phyloP scores from a whole-genome alignment of 2,888 invertebrate species.

The Drosophila anomelani region DNA sequence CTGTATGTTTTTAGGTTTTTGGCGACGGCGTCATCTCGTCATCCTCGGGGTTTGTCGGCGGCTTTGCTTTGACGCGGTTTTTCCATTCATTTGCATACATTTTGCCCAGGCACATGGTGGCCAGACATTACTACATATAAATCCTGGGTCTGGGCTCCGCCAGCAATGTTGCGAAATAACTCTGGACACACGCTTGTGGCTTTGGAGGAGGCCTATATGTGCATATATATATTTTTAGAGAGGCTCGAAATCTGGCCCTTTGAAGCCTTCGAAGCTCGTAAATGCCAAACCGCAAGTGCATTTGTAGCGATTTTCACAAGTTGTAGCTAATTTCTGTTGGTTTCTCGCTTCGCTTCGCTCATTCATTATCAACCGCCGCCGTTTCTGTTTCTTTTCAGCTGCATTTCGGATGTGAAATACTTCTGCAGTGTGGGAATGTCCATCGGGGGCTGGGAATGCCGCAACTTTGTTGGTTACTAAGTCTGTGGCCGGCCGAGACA shows the following conservation, averaged over 20 bases:
- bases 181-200: slow-evolving; percentile 71
- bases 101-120: slow-evolving; percentile 62
- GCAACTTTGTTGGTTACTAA: slow-evolving; percentile 39
- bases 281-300: slow-evolving; percentile 77
- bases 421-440: slow-evolving; percentile 74
- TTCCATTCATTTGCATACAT: slow-evolving; percentile 77
- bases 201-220: neutral
- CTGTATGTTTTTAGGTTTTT: slow-evolving; percentile 5
- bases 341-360: slow-evolving; percentile 67
- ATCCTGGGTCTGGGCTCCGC: slow-evolving; percentile 21
- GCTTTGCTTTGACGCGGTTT: slow-evolving; percentile 77
- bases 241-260: slow-evolving; percentile 53
- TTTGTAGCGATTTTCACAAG: slow-evolving; percentile 79
- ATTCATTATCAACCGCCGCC: slow-evolving; percentile 49
- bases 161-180: slow-evolving; percentile 56
- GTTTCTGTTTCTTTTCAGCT: slow-evolving; percentile 32
- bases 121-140: slow-evolving; percentile 35
- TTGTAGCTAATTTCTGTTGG: slow-evolving; percentile 75
- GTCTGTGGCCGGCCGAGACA: slow-evolving; percentile 14
- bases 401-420: slow-evolving; percentile 71
- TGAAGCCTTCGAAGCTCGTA: slow-evolving; percentile 58
- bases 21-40: slow-evolving; percentile 49
- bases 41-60: slow-evolving; percentile 64
- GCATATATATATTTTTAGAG: neutral
- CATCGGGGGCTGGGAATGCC: slow-evolving; percentile 45